Base-by-base conservation (phyloP, 2,797 vertebrate species). In the Falco concolor region DNA sequence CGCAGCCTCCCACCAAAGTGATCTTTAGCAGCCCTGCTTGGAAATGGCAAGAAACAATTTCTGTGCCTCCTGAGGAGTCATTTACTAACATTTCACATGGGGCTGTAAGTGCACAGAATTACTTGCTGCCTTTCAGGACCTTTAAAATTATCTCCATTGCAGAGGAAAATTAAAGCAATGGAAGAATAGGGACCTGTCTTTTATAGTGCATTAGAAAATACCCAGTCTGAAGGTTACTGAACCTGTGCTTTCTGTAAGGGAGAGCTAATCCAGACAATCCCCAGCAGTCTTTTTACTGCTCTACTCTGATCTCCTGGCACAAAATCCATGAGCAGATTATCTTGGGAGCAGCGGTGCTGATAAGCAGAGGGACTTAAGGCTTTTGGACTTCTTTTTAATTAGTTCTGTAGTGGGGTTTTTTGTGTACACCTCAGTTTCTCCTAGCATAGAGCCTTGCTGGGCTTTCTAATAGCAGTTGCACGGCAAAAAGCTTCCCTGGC, bases 261-360 rank as follows among this genome's bases (percentile, higher is more conserved):
- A 91, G 92, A 94, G 89, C 94, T 97, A 96, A 97, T 97, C 95
- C 95, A 90, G 57, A 90, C 96, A 95, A 95, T 96, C 95, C 95
- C 82, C 90, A 76, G 88, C 94, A 86, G 95, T 68, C 93, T 87
- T 93, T 93, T 93, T 93, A 84, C 95, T 81, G 91, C 90, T 96
- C 80, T 69, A 30, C 85, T 94, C 94, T 94, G 92, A 93, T 91
- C 95, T 95, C 88, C 92, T 87, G 93, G 95, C 91, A 90, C 90
- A 89, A 91, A 96, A 95, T 94, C 95, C 83, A 49, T 74, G 94
- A 96, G 88, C 95, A 96, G 97, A 95, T 97, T 97, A 97, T 96
- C 93, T 92, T 60, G 80, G 96, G 88, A 95, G 90, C 80, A 84
- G 93, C 90, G 92, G 70, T 20, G 68, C 95, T 94, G 96, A 96